Conservation (phyloP, 1,140 invertebrate genomes). For the Coelopa frigida region DNA sequence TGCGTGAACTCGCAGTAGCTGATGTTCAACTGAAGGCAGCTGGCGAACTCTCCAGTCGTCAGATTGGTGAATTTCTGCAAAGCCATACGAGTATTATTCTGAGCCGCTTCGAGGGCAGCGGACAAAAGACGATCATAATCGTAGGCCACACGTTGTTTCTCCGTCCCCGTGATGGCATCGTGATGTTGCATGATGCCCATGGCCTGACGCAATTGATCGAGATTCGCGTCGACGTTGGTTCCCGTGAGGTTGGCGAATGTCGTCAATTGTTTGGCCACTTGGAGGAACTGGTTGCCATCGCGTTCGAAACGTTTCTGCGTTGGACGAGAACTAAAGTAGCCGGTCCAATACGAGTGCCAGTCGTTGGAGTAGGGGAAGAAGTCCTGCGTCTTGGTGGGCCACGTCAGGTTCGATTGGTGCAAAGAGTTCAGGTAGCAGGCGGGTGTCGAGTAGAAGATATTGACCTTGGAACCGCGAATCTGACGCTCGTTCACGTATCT, state of each 20-base stretch:
- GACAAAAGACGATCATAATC: slow-evolving; percentile 63
- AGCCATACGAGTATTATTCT: slow-evolving; percentile 6
- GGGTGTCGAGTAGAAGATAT: slow-evolving; percentile 89
- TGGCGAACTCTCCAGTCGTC: slow-evolving; percentile 37
- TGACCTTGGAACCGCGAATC: slow-evolving; percentile 57
- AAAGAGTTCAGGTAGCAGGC: slow-evolving; percentile 86
- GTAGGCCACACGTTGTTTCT: slow-evolving; percentile 78
- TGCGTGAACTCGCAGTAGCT: slow-evolving; percentile 60
- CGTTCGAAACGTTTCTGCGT: slow-evolving; percentile 75
- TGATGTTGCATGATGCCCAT: slow-evolving; percentile 89
- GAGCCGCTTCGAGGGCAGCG: slow-evolving; percentile 21
- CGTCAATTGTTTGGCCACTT: slow-evolving; percentile 57
- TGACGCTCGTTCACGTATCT: slow-evolving; percentile 56
- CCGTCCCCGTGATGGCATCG: slow-evolving; percentile 83
- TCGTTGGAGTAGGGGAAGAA: slow-evolving; percentile 90
- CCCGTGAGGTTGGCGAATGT: slow-evolving; percentile 26
- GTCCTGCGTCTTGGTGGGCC: slow-evolving; percentile 69
- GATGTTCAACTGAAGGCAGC: slow-evolving; percentile 60
- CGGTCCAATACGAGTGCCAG: slow-evolving; percentile 83
- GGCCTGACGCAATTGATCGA: slow-evolving; percentile 47
- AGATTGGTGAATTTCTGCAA: slow-evolving; percentile 12
- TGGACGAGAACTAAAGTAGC: slow-evolving; percentile 87
- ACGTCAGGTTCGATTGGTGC: slow-evolving; percentile 56
- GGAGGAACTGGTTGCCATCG: slow-evolving; percentile 70
- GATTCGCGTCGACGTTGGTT: slow-evolving; percentile 20